Conservation (phyloP, 2,888 invertebrate genomes). For the Erebia palarica region DNA sequence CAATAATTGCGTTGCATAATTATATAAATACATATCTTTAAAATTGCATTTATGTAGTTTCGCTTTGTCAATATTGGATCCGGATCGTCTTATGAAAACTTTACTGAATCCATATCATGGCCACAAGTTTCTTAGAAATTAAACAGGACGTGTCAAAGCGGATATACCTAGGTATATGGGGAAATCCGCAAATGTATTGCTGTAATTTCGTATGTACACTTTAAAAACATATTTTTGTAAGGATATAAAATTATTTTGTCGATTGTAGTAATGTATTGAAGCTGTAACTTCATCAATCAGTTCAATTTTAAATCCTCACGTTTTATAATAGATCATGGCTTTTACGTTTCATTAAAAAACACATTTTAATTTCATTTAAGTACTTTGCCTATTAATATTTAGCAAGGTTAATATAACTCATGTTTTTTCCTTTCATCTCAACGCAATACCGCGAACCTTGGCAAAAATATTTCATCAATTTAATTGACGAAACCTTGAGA, state of each 20-base stretch:
- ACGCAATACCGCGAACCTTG: constrained; percentile 67
- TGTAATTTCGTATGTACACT: not conserved
- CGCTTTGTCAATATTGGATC: not conserved
- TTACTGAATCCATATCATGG: not conserved
- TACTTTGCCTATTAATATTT: constrained; percentile 53
- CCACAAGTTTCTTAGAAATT: not conserved
- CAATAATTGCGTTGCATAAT: not conserved
- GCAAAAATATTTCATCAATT: constrained; percentile 69
- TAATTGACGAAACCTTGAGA: constrained; percentile 34
- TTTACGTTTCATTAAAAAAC: no score
- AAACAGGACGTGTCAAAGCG: constrained; percentile 1
- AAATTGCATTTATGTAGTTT: not conserved
- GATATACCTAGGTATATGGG: constrained; percentile 31
- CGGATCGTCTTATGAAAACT: not conserved
- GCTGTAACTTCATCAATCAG: no score
- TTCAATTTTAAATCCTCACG: no score
- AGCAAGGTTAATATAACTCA: constrained; percentile 66
- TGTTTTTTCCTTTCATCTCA: constrained; percentile 72
- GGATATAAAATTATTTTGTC: no score
- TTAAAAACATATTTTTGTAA: no score
- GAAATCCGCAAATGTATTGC: constrained; percentile 1
- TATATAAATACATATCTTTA: not conserved
- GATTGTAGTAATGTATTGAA: no score
- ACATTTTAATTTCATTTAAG: constrained; percentile 37
- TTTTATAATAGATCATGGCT: no score